phyloP scores from a whole-genome alignment of 2,888 invertebrate genomes.

The Cabera pusaria region DNA sequence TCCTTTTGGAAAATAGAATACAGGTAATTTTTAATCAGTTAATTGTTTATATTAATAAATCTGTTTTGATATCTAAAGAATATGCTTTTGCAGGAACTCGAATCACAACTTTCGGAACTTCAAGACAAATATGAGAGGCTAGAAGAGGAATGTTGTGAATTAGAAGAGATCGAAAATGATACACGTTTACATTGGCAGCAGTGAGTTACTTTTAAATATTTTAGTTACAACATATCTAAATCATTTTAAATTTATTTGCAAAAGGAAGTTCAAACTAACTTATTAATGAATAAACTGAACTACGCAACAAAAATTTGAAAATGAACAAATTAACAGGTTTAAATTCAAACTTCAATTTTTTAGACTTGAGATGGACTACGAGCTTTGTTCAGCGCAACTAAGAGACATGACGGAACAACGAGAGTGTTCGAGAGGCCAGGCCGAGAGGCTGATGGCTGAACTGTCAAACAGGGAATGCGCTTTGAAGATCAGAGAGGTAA shows the following conservation, averaged over 20 bases:
- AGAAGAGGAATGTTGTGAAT: slow-evolving; percentile 89
- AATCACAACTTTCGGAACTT: slow-evolving; percentile 80
- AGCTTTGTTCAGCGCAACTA: slow-evolving; percentile 82
- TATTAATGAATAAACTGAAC: too few relatives aligned
- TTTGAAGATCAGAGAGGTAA: slow-evolving; percentile 80
- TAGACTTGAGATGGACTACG: slow-evolving; percentile 85
- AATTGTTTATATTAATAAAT: neutral
- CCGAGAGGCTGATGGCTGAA: slow-evolving; percentile 66
- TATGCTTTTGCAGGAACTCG: slow-evolving; percentile 67
- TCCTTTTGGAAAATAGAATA: slow-evolving; percentile 76
- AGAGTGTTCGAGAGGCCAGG: slow-evolving; percentile 79
- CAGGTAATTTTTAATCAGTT: slow-evolving; percentile 50
- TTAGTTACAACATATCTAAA: too few relatives aligned
- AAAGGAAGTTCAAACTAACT: too few relatives aligned
- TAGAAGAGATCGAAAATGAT: slow-evolving; percentile 90
- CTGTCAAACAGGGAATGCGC: slow-evolving; percentile 70
- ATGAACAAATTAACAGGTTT: too few relatives aligned
- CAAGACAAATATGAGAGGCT: slow-evolving; percentile 85
- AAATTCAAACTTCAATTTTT: slow-evolving; percentile 27
- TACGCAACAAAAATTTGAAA: too few relatives aligned
- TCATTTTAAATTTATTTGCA: too few relatives aligned
- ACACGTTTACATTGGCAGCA: slow-evolving; percentile 85
- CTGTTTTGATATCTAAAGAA: neutral
- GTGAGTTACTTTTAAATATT: too few relatives aligned
- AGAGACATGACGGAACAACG: slow-evolving; percentile 84